Base-by-base conservation (phyloP, 2,888 invertebrate species). In the Cheilosia variabilis region DNA sequence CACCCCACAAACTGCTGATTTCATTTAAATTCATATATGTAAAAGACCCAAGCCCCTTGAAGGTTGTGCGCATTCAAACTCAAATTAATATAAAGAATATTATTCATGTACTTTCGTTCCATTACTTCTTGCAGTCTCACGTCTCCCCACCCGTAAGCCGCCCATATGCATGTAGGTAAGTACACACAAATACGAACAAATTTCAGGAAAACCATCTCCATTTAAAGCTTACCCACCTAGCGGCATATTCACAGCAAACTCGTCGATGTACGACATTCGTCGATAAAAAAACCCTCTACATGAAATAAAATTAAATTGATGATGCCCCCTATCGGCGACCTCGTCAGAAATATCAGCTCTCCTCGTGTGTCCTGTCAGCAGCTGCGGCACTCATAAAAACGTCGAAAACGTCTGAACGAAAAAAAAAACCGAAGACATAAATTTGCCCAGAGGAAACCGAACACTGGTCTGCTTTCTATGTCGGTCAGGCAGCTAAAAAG, bases 281-380 rank as follows among this genome's bases (percentile, higher is more conserved):
- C 19, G 76, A 62, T 77, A 77, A 69, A 22, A 53, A 69, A 77
- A 55, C 63, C 41, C 69, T 57, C 47, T 15, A 55, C 69, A 69
- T 71, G 63, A 78, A 69, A 63, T 45, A 45, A 69, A 71, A 78
- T 63, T 50, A 50, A 78, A 69, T 78, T 78, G 71, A 71, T 63
- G 78, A 62, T 63, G 50, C 41, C 34, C 34, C 45, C 63, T 69
- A 60, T 57, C 63, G 45, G 41, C 53, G 55, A 22, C 22, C 24
- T 60, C 24, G 27, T 37, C 15, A 37, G 47, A 60, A 68, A 60
- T 27, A 27, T 27, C 60, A 77, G 34, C 68, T 77, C 60, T 68
- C 22, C 31, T 19, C 27, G 65, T 50, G n/a, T n/a, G n/a, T n/a
- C n/a, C n/a, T n/a, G n/a, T n/a, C 63, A 71, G 63, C 71, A 71